phyloP scores from a whole-genome alignment of 2,797 vertebrate species.

The Acanthornis magna region DNA sequence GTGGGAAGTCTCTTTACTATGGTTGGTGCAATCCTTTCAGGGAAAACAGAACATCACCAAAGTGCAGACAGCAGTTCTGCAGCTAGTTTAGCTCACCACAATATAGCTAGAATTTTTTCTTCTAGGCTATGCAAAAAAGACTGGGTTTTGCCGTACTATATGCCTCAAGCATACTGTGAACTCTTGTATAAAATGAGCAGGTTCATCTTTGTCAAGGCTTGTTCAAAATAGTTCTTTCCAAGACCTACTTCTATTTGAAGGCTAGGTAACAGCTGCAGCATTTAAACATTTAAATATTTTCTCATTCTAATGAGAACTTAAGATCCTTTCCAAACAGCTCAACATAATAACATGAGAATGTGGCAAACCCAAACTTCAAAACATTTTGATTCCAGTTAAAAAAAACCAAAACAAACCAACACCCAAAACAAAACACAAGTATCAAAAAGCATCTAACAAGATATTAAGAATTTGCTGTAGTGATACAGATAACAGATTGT shows the following conservation, averaged over 20 bases:
- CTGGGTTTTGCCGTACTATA: background rate
- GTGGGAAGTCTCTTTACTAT: background rate
- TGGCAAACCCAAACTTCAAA: slow-evolving; percentile 27
- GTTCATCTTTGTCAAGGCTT: slow-evolving; percentile 33
- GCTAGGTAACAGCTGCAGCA: slow-evolving; percentile 24
- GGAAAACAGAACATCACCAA: background rate
- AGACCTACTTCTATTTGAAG: slow-evolving; percentile 1
- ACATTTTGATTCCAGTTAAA: background rate
- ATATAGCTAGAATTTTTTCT: background rate
- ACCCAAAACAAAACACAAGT: background rate
- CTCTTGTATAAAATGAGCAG: background rate
- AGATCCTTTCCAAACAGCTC: slow-evolving; percentile 25
- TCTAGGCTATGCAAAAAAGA: background rate
- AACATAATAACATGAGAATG: background rate
- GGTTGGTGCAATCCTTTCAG: background rate
- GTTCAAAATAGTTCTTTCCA: slow-evolving; percentile 26
- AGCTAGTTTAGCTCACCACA: background rate
- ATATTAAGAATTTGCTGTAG: background rate
- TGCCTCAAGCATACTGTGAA: background rate
- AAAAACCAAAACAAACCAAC: background rate
- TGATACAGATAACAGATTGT: background rate
- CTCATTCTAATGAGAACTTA: slow-evolving; percentile 34
- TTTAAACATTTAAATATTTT: slow-evolving; percentile 42
- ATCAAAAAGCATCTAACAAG: background rate
- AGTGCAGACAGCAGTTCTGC: background rate